These are phyloP conservation scores for Andrena bicolor DNA, from an alignment of 2,888 invertebrate species.

Conservation along the genomic window DNA sequence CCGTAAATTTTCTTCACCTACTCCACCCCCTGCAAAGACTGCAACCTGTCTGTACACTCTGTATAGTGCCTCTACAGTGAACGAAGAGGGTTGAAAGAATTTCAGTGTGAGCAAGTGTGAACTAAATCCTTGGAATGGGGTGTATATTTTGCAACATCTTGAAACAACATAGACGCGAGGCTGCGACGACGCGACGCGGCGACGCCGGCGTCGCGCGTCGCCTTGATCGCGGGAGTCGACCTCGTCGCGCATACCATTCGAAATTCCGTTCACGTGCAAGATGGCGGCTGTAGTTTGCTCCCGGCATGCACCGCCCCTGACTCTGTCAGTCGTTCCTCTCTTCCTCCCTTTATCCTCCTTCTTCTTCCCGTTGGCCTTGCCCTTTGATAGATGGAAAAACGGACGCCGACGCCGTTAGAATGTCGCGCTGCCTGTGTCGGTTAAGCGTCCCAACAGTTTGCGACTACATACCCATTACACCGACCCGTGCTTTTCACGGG, in stretches of 20 bases:
- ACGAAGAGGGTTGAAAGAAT: too few relatives aligned
- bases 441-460: constrained; percentile 68
- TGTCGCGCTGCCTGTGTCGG: constrained; percentile 75
- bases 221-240: not conserved
- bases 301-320: constrained; percentile 80
- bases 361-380: constrained; percentile 63
- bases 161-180: too few relatives aligned
- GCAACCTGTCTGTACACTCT: too few relatives aligned
- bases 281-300: constrained; percentile 84
- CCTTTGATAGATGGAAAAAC: constrained; percentile 51
- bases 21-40: too few relatives aligned
- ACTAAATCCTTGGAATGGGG: too few relatives aligned
- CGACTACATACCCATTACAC: constrained; percentile 82
- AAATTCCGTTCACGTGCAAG: constrained; percentile 84
- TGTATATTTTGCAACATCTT: too few relatives aligned
- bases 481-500: constrained; percentile 59
- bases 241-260: constrained; percentile 69
- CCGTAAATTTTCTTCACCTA: too few relatives aligned
- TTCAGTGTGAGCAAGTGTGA: too few relatives aligned
- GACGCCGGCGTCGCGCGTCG: not conserved
- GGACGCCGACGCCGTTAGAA: constrained; percentile 64
- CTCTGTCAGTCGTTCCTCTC: constrained; percentile 61
- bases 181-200: too few relatives aligned
- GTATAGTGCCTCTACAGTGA: too few relatives aligned
- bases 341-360: constrained; percentile 39